These are phyloP conservation scores for Drosophila murphyi DNA, from an alignment of 1,140 invertebrate species.

Conservation along the genomic window DNA sequence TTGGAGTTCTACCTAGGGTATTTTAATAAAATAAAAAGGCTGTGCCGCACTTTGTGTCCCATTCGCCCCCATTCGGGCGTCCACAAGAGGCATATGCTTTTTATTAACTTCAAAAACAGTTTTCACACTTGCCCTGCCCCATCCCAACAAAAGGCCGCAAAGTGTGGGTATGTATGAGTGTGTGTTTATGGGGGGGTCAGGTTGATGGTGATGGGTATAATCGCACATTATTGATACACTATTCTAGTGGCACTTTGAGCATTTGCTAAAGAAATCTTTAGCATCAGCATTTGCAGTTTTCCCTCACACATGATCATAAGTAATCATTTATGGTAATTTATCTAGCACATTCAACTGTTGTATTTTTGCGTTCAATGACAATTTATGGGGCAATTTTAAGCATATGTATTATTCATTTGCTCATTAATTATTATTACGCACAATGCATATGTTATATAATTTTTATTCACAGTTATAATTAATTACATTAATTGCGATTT, in stretches of 20 bases:
- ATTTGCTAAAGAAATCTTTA: constrained; percentile 15
- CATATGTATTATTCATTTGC: constrained; percentile 22
- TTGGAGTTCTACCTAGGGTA: background rate
- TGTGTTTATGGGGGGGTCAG: background rate
- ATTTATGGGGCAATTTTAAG: constrained; percentile 18
- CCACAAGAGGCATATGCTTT: constrained; percentile 21
- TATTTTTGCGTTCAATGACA: background rate
- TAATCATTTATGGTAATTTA: constrained; percentile 5
- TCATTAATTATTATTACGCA: constrained; percentile 22
- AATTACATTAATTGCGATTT: constrained; percentile 65
- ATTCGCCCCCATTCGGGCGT: constrained; percentile 1
- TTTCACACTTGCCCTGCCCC: constrained; percentile 15
- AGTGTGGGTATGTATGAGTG: constrained; percentile 7
- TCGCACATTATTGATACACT: constrained; percentile 75
- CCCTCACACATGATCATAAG: background rate
- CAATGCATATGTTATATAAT: constrained; percentile 29
- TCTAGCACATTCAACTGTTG: background rate
- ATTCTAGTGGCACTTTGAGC: constrained; percentile 56
- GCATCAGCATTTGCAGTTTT: background rate
- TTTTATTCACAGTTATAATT: constrained; percentile 44
- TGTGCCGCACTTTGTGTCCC: constrained; percentile 20
- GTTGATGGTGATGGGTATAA: constrained; percentile 67
- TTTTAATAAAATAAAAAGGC: constrained; percentile 10
- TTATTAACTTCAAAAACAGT: constrained; percentile 50
- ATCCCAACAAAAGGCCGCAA: constrained; percentile 18